A percentile compares a stretch with the other conserved stretches of the same genome.
These are phyloP conservation scores for Phasia obesa DNA, from an alignment of 2,888 invertebrate genomes.

Conservation along the genomic window DNA sequence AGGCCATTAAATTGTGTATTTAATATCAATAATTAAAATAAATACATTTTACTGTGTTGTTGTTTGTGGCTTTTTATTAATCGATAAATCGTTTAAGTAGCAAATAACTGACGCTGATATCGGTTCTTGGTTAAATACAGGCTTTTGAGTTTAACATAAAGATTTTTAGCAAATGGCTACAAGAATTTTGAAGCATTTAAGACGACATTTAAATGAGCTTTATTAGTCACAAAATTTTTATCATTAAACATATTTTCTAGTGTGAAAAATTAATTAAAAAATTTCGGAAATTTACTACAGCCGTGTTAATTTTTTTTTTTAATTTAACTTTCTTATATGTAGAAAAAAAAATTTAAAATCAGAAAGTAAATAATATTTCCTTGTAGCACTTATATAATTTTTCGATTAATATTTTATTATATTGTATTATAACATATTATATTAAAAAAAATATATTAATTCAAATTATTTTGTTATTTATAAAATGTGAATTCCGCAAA, in stretches of 20 bases:
- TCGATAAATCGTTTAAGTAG: constrained; percentile 23
- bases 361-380: too few relatives aligned
- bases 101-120: background rate
- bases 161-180: background rate
- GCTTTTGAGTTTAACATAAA: background rate
- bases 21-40: constrained; percentile 41
- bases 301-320: background rate
- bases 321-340: background rate
- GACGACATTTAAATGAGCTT: background rate
- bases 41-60: constrained; percentile 6
- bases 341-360: too few relatives aligned
- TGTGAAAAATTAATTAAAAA: too few relatives aligned
- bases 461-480: too few relatives aligned
- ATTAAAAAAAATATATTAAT: background rate
- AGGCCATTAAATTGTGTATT: constrained; percentile 34
- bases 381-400: too few relatives aligned
- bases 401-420: too few relatives aligned
- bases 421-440: too few relatives aligned
- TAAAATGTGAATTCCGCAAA: too few relatives aligned
- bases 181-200: background rate
- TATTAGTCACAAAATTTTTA: too few relatives aligned
- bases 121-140: background rate
- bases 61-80: constrained; percentile 12
- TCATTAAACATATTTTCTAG: too few relatives aligned
- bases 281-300: background rate